Evolutionary conservation across 1,140 invertebrate genomes (phyloP), one percentile per base, ranked within the genome.

Genomic region (Sweltsa coloradensis): DNA sequence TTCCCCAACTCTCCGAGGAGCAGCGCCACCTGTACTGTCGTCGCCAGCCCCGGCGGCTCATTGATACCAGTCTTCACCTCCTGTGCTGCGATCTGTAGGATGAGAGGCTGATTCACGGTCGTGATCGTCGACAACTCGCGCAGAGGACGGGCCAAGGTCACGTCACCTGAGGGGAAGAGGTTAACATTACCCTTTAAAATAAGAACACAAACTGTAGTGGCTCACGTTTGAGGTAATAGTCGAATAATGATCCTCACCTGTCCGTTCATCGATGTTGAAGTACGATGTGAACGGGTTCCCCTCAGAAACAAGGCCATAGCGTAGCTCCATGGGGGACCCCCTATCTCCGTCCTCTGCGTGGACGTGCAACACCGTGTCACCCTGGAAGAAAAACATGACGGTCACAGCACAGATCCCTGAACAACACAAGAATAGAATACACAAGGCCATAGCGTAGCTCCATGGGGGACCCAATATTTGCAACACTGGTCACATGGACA

Each of bases 281-380:
- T 87, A 88, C 6, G 79, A 73, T 9, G 80, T 83, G 53, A 88
- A 87, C 13, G 84, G 82, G 61, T 87, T 86, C 43, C 77, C 78
- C 61, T 89, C 84, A 1, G 85, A 81, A 16, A 89, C 78, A 41
- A 91, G 68, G 9, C 83, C 84, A 56, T 90, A 92, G 60, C 81
- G 76, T 31, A 91, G 78, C 54, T 82, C 78, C 34, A 87, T 72
- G 3, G 86, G 85, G 31, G 80, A 79, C 1, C 85, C 86, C 60
- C 83, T 84, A 60, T 92, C 89, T 2, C 89, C 88, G 62, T 93
- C 89, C 63, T 88, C 81, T n/a, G 89, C 89, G 51, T 78, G 75
- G 1, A 93, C 83, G 63, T 75, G 74, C 13, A 87, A 58, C 49
- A 83, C 62, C 11, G 70, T 53, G 27, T 74, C 72, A 6, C 75